Conservation (phyloP, 2,888 invertebrate species). For the Ethmia dodecea region DNA sequence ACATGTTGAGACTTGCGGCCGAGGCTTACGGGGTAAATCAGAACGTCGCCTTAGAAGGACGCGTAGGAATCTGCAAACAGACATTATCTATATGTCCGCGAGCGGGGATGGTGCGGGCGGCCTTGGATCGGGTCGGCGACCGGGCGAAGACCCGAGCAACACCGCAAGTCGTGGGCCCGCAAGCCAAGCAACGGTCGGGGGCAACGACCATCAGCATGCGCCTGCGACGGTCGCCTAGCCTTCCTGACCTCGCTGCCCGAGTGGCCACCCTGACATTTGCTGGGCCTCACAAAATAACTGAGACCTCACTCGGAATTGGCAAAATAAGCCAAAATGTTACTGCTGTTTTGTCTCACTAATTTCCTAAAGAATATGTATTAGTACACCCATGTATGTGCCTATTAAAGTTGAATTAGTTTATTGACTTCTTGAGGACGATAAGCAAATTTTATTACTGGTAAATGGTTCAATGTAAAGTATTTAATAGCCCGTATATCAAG, state of each 20-base stretch:
- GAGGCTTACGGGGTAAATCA: too few relatives aligned
- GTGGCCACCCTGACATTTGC: conserved; percentile 26
- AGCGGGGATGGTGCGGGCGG: conserved; percentile 73
- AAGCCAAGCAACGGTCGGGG: conserved; percentile 73
- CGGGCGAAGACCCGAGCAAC: conserved; percentile 75
- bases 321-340: not conserved
- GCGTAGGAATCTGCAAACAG: conserved; percentile 50
- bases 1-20: too few relatives aligned
- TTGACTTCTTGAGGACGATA: too few relatives aligned
- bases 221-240: conserved; percentile 48
- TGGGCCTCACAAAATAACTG: conserved; percentile 28
- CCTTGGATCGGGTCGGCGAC: conserved; percentile 74
- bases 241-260: conserved; percentile 41
- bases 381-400: too few relatives aligned
- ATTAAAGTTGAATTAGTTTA: too few relatives aligned
- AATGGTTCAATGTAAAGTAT: too few relatives aligned
- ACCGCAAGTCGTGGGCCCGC: conserved; percentile 48
- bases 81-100: conserved; percentile 52
- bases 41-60: conserved; percentile 20
- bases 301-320: too few relatives aligned
- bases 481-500: too few relatives aligned
- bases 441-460: too few relatives aligned
- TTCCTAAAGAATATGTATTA: too few relatives aligned
- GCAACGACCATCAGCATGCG: conserved; percentile 71
- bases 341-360: not conserved